Evolutionary conservation across 2,888 invertebrate species (phyloP).

Genomic region (Ichneumon xanthorius): DNA sequence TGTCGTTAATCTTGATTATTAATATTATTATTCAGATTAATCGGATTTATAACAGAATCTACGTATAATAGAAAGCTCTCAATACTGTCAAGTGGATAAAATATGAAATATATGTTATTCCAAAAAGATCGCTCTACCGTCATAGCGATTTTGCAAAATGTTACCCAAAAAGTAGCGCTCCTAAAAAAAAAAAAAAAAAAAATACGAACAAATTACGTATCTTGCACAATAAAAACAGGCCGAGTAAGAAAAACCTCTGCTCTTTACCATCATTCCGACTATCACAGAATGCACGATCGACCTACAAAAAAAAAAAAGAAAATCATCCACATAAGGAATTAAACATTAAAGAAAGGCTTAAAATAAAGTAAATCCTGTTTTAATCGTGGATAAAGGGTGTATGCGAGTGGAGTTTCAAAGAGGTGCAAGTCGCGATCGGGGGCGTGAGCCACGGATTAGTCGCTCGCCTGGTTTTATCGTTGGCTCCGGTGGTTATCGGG

Average conservation of each 20-base stretch:
- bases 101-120: too few species aligned
- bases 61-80: not conserved
- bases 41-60: not conserved
- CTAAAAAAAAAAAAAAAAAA: too few species aligned
- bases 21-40: not conserved
- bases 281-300: not conserved
- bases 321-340: not conserved
- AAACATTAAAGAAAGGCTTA: not conserved
- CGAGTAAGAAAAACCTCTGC: not conserved
- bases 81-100: too few species aligned
- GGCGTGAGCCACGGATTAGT: constrained; percentile 61
- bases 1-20: not conserved
- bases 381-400: constrained; percentile 38
- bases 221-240: not conserved
- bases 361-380: not conserved
- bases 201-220: too few species aligned
- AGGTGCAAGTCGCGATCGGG: constrained; percentile 41
- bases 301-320: not conserved
- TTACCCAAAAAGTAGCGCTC: too few species aligned
- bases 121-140: too few species aligned
- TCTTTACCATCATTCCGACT: not conserved
- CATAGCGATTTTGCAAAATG: too few species aligned
- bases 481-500: constrained; percentile 54
- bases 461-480: constrained; percentile 63
- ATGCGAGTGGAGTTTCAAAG: constrained; percentile 29